phyloP scores from a whole-genome alignment of 2,113 vertebrate species.

The Turdus rufiventris region DNA sequence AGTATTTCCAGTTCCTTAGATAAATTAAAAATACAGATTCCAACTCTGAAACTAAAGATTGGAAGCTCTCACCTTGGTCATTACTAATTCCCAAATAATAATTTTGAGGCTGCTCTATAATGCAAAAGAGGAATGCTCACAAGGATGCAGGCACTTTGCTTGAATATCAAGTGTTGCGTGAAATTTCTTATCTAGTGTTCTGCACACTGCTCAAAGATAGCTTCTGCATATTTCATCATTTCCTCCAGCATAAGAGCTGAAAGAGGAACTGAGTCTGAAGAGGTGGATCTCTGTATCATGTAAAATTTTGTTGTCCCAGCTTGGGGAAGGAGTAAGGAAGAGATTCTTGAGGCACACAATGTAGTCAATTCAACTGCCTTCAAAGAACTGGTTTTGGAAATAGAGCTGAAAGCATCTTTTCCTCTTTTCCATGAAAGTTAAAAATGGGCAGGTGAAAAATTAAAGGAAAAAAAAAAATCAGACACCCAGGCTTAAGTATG shows the following conservation, averaged over 20 bases:
- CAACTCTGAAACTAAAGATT: neutral
- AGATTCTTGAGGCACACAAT: neutral
- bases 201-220: neutral
- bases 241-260: neutral
- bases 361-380: neutral
- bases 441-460: neutral
- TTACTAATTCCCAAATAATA: neutral
- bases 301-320: neutral
- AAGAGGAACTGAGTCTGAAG: neutral
- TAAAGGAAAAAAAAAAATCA: neutral
- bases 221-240: neutral
- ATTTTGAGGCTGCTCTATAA: neutral
- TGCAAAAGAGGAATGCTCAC: neutral
- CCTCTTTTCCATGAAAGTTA: neutral
- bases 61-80: neutral
- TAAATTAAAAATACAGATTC: neutral
- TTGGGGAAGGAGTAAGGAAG: neutral
- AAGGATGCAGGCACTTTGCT: neutral
- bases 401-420: constrained; percentile 46
- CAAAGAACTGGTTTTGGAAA: neutral
- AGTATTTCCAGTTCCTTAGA: neutral
- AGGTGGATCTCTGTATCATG: neutral
- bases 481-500: neutral
- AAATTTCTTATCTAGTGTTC: neutral
- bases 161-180: neutral